Conservation (phyloP, 2,797 vertebrate genomes). For the Ctenopoma kingsleyae region DNA sequence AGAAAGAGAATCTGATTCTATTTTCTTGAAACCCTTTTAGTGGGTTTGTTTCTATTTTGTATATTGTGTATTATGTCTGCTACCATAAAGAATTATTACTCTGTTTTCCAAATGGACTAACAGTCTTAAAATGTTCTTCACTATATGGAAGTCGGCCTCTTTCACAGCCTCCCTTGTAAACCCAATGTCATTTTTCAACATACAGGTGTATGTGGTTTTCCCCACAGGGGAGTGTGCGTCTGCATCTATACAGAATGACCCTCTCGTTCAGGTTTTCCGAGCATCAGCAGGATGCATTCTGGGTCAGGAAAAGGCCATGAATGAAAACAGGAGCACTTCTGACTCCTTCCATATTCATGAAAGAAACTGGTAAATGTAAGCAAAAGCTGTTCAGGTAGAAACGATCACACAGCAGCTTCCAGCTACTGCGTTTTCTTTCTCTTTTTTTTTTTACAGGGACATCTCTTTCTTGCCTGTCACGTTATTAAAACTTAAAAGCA, state of each 20-base stretch:
- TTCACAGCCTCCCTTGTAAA: conserved; percentile 12
- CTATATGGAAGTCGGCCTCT: not conserved
- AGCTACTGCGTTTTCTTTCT: conserved; percentile 2
- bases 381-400: conserved; percentile 36
- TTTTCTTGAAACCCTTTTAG: not conserved
- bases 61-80: not conserved
- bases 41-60: not conserved
- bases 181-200: conserved; percentile 16
- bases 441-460: not conserved
- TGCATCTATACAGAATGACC: conserved; percentile 19
- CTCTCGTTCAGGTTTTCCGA: conserved; percentile 49
- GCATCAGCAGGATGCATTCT: conserved; percentile 58
- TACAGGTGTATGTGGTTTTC: conserved; percentile 19
- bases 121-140: not conserved
- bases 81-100: not conserved
- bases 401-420: conserved; percentile 27
- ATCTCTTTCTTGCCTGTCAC: conserved; percentile 13
- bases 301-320: conserved; percentile 45
- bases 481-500: not conserved
- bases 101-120: not conserved
- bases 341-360: conserved; percentile 63
- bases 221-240: conserved; percentile 15
- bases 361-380: conserved; percentile 46
- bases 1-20: not conserved
- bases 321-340: conserved; percentile 42